These are phyloP conservation scores for Rhamnusium bicolor DNA, from an alignment of 2,888 invertebrate genomes.

Conservation along the genomic window DNA sequence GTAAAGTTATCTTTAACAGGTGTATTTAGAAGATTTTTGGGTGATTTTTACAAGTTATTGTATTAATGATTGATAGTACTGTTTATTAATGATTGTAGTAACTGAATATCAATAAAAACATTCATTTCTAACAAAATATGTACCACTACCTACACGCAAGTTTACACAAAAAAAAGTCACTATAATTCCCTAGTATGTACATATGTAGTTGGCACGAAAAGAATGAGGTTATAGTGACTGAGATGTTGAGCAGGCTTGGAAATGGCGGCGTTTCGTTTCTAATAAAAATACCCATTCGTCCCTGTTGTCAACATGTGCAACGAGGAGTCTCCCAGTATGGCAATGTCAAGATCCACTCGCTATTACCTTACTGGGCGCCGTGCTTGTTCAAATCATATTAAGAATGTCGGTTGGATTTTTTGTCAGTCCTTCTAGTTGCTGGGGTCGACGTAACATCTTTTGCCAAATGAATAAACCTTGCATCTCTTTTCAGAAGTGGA, in stretches of 20 bases:
- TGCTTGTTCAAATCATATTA: slow-evolving; percentile 40
- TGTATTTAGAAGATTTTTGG: too few species aligned
- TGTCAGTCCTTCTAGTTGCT: slow-evolving; percentile 24
- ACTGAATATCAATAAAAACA: neutral
- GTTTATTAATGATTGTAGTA: too few species aligned
- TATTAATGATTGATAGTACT: too few species aligned
- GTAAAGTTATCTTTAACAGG: too few species aligned
- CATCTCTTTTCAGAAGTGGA: neutral
- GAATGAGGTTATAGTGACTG: slow-evolving; percentile 37
- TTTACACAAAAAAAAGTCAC: neutral
- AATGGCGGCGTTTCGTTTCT: slow-evolving; percentile 50
- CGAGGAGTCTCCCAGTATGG: slow-evolving; percentile 51
- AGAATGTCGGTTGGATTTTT: slow-evolving; percentile 37
- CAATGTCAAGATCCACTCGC: slow-evolving; percentile 54
- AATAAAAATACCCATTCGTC: slow-evolving; percentile 56
- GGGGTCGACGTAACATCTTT: slow-evolving; percentile 17
- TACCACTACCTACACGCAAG: neutral
- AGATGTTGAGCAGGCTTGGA: slow-evolving; percentile 31
- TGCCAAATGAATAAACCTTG: neutral
- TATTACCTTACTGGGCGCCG: slow-evolving; percentile 58
- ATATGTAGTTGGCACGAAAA: slow-evolving; percentile 32
- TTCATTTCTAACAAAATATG: neutral
- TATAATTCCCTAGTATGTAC: slow-evolving; percentile 29
- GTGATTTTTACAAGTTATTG: too few species aligned
- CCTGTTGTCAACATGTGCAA: slow-evolving; percentile 10